These are phyloP conservation scores for Rhinichthys klamathensis DNA, from an alignment of 2,113 vertebrate species.

Conservation along the genomic window DNA sequence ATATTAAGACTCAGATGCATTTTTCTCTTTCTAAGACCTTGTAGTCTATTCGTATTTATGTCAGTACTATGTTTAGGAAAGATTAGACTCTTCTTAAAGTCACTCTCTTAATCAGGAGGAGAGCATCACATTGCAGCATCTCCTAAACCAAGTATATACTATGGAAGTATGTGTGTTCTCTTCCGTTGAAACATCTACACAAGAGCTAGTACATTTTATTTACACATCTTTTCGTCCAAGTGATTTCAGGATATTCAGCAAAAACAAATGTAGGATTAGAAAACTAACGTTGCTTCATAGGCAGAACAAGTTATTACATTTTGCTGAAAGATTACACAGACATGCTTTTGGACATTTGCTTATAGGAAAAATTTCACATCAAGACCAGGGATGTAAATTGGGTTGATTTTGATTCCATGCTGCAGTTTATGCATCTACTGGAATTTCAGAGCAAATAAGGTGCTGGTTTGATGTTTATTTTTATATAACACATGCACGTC, in stretches of 20 bases:
- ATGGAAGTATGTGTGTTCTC: neutral
- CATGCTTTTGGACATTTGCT: neutral
- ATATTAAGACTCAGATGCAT: neutral
- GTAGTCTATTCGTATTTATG: neutral
- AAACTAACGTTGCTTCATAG: neutral
- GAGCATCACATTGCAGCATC: neutral
- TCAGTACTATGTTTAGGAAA: neutral
- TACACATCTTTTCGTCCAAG: neutral
- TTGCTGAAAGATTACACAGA: neutral
- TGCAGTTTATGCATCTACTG: neutral
- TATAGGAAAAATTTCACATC: neutral
- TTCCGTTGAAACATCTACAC: neutral
- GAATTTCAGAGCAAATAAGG: neutral
- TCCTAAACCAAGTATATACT: neutral
- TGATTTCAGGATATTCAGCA: neutral
- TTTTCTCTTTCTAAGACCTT: neutral
- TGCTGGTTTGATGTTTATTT: neutral
- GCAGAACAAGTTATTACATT: neutral
- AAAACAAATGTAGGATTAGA: neutral
- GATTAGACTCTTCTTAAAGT: slow-evolving; percentile 15
- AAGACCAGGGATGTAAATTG: neutral
- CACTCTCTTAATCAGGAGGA: neutral
- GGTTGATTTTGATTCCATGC: neutral
- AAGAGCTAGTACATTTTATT: neutral
- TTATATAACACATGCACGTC: neutral